phyloP scores from a whole-genome alignment of 2,113 vertebrate genomes.

The Clarias magur region DNA sequence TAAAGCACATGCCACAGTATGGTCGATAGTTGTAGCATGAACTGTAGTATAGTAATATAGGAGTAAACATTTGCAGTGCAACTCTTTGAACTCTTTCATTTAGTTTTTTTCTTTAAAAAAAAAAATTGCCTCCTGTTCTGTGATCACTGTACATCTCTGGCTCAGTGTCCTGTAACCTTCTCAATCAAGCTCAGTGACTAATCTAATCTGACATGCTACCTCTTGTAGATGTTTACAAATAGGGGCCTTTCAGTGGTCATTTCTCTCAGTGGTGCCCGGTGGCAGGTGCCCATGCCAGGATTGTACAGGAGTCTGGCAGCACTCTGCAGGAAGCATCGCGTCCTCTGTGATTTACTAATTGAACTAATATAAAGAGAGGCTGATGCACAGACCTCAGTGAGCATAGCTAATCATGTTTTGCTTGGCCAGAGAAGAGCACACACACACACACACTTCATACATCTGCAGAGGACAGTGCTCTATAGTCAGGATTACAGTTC shows the following conservation, averaged over 20 bases:
- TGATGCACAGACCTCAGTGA: slow-evolving; percentile 36
- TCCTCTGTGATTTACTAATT: slow-evolving; percentile 33
- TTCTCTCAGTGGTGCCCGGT: slow-evolving; percentile 35
- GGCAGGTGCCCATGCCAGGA: slow-evolving; percentile 8
- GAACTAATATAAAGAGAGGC: slow-evolving; percentile 38
- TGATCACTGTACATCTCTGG: background rate
- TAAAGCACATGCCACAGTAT: too few species aligned
- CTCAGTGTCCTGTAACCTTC: background rate
- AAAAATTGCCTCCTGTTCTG: background rate
- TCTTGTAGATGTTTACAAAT: slow-evolving; percentile 25
- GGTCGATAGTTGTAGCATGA: too few species aligned
- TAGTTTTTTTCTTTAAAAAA: background rate
- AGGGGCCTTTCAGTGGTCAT: slow-evolving; percentile 12
- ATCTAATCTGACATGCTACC: slow-evolving; percentile 24
- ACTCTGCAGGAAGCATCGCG: slow-evolving; percentile 31
- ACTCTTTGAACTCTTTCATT: background rate
- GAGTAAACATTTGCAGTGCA: background rate
- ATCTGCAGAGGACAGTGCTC: slow-evolving; percentile 51
- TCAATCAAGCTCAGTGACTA: slow-evolving; percentile 20
- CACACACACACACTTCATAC: slow-evolving; percentile 18
- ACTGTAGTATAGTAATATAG: too few species aligned
- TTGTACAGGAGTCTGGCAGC: slow-evolving; percentile 40
- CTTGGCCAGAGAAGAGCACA: slow-evolving; percentile 52
- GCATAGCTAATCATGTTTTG: slow-evolving; percentile 51
- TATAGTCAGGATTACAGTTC: slow-evolving; percentile 58